Evolutionary conservation across 2,113 vertebrate genomes (phyloP).

Genomic region (Lampris incognitus): DNA sequence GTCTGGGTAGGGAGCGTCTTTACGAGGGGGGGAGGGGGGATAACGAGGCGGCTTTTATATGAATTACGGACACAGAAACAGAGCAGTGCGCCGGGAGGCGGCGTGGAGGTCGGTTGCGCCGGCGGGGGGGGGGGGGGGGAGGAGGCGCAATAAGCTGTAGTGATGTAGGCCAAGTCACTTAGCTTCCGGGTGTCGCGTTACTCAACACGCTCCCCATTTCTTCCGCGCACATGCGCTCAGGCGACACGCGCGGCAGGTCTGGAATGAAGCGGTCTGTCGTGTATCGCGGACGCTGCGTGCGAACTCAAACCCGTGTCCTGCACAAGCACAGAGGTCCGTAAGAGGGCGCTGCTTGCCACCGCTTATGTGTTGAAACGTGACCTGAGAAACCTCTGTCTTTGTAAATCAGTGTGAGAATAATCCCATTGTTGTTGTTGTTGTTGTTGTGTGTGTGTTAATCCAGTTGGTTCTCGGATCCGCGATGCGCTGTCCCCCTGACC

Average conservation of each 20-base stretch:
- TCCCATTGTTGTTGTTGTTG: background rate
- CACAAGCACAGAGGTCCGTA: background rate
- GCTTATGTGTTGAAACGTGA: slow-evolving; percentile 43
- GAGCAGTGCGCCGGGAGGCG: too few relatives aligned
- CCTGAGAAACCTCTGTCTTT: slow-evolving; percentile 3
- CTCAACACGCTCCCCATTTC: background rate
- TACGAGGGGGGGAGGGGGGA: too few relatives aligned
- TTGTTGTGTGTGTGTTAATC: too few relatives aligned
- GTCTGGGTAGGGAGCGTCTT: background rate
- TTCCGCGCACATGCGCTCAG: too few relatives aligned
- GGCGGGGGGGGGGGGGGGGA: too few relatives aligned
- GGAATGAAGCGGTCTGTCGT: background rate
- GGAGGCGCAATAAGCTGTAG: too few relatives aligned
- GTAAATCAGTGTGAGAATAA: slow-evolving; percentile 17
- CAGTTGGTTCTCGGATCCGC: too few relatives aligned
- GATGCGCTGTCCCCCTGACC: too few relatives aligned
- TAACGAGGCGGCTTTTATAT: background rate
- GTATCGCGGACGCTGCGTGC: background rate
- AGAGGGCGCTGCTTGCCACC: slow-evolving; percentile 7
- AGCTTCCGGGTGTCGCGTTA: background rate
- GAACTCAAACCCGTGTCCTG: slow-evolving; percentile 24
- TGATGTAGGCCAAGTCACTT: background rate
- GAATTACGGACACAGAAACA: background rate
- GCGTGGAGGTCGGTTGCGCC: background rate
- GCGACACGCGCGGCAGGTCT: too few relatives aligned